phyloP scores from a whole-genome alignment of 64 coral and sea anemone genomes.

The Porites lutea region DNA sequence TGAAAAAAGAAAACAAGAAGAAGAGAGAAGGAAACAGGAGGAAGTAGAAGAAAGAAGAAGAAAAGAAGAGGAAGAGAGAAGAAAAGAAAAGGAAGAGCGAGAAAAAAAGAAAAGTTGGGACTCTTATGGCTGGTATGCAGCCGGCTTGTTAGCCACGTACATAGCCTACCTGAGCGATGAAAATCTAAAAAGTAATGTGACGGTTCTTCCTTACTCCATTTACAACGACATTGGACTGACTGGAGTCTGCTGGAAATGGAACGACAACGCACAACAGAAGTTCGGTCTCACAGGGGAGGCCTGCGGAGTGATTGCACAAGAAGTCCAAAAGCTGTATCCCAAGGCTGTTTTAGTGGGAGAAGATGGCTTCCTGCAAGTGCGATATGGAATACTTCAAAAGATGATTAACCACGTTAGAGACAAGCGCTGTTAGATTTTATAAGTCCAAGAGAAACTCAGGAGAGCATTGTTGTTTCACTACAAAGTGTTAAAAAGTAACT shows the following conservation, averaged over 20 bases:
- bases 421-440: not conserved
- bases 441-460: not conserved
- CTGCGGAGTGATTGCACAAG: slow-evolving; percentile 71
- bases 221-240: slow-evolving; percentile 29
- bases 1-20: no score
- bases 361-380: slow-evolving; percentile 58
- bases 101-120: not conserved
- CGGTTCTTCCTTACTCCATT: not conserved
- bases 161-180: not conserved
- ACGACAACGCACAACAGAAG: slow-evolving; percentile 12
- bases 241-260: slow-evolving; percentile 39
- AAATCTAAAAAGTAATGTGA: not conserved
- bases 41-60: no score
- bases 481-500: no score
- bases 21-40: no score
- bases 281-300: slow-evolving; percentile 53
- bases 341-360: slow-evolving; percentile 47
- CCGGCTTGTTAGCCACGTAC: not conserved
- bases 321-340: slow-evolving; percentile 69
- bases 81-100: no score
- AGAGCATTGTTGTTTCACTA: slow-evolving; percentile 22
- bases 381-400: not conserved
- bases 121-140: not conserved
- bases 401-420: not conserved
- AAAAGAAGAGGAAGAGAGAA: no score